Evolutionary conservation across 1,140 invertebrate species (phyloP), one percentile per base, ranked within the genome.

Genomic region (Penaeus vannamei): DNA sequence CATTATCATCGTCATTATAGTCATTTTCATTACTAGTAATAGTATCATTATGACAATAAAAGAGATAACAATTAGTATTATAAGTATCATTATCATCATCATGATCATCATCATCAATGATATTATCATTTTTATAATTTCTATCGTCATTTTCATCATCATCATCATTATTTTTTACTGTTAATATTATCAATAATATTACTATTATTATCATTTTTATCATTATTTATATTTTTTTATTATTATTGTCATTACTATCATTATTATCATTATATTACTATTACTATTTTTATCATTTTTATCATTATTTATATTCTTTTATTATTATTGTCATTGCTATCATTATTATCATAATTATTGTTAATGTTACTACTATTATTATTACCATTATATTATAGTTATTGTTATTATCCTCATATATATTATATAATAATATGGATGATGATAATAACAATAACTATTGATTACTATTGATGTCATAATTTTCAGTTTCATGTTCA

Each of bases 71-170:
- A 2, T 42, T 7, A 0, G 36, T 69, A 69, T 69, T 69, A 69
- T 69, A 26, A 69, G n/a, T 69, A 19, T 69, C 29, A 69, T 69
- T 69, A 69, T 69, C 29, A n/a, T n/a, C n/a, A n/a, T n/a, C n/a
- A n/a, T n/a, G 29, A 26, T 69, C n/a, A n/a, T n/a, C n/a, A n/a
- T n/a, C n/a, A n/a, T n/a, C n/a, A n/a, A n/a, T n/a, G n/a, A n/a
- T n/a, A 72, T 72, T 72, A 72, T 26, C n/a, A 72, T 72, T 26
- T n/a, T 72, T 72, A 72, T 72, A 7, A 3, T 72, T 72, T 4
- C n/a, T 72, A 72, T 72, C 32, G n/a, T 72, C 32, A 72, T 72
- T 22, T n/a, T 72, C n/a, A 72, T 1, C 32, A 72, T 72, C 32
- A 72, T 72, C 29, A 66, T 7, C 29, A n/a, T n/a, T 66, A n/a